A percentile compares a stretch with the other conserved stretches of the same genome.
Conservation (phyloP, 2,888 invertebrate genomes). For the Trissolcus brochymenae region DNA sequence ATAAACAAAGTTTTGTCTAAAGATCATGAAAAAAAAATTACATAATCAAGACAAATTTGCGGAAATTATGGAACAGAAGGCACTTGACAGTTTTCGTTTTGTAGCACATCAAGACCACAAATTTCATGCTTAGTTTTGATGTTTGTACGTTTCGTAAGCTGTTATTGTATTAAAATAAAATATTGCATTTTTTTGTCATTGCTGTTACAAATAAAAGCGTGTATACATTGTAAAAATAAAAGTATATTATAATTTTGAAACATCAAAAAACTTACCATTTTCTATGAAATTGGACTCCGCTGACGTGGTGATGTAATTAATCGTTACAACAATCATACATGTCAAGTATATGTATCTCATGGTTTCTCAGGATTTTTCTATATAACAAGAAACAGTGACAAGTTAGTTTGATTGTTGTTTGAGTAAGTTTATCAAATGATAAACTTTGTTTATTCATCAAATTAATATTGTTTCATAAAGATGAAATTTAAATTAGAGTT, state of each 20-base stretch:
- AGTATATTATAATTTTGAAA: not conserved
- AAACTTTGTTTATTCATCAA: too few relatives aligned
- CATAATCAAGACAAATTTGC: slow-evolving; percentile 7
- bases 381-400: not conserved
- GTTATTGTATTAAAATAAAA: too few relatives aligned
- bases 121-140: too few relatives aligned
- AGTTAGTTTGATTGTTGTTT: too few relatives aligned
- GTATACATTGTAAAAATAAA: not conserved
- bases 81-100: slow-evolving; percentile 3
- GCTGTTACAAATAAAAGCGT: too few relatives aligned
- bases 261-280: slow-evolving; percentile 31
- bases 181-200: slow-evolving; percentile 1
- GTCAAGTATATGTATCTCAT: slow-evolving; percentile 41
- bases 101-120: not conserved
- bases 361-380: slow-evolving; percentile 2
- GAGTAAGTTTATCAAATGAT: too few relatives aligned
- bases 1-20: too few relatives aligned
- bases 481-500: not conserved
- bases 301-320: slow-evolving; percentile 24
- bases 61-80: not conserved
- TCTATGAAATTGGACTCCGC: slow-evolving; percentile 40
- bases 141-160: too few relatives aligned
- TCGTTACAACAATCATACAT: slow-evolving; percentile 32
- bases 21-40: slow-evolving; percentile 1
- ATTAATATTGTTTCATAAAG: too few relatives aligned